Evolutionary conservation across 2,888 invertebrate genomes (phyloP), one percentile per base, ranked within the genome.

Genomic region (Tenthredo notha): DNA sequence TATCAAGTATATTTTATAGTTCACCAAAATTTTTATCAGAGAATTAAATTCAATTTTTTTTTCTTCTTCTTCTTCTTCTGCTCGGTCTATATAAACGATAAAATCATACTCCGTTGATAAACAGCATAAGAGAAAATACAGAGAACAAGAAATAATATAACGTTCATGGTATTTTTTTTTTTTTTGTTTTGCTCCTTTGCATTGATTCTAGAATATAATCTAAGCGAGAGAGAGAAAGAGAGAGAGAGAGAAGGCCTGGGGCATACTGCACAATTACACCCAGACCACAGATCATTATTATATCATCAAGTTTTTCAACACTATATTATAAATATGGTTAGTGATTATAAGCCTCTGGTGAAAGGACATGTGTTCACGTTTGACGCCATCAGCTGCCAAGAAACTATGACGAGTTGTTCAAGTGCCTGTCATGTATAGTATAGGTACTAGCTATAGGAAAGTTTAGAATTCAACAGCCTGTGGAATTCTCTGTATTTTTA

Each of bases 361-460:
- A 29, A 70, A 75, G 21, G 25, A 47, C 75, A 75, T 75, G 47
- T 75, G 75, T 75, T 47, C 25, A 10, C 25, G 47, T 75, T 47
- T 43, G 47, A 47, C 75, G 75, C 75, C 75, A 75, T 75, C 75
- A 75, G 40, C 25, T 75, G 47, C 75, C 15, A 75, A 47, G 47
- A 61, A 75, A 75, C 25, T 75, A 75, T 47, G 47, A 75, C 25
- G 40, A 75, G 47, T n/a, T n/a, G 15, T 75, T 75, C 75, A 25
- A 75, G 47, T 25, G 47, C n/a, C 37, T 25, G 47, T 75, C 47
- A 37, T 40, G 37, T 33, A 33, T 15, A n/a, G 54, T 54, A 50
- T 50, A 54, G 54, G 54, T n/a, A 50, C 9, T 33, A 33, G 0
- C 7, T n/a, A n/a, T 54, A 54, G 0, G 18, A 47, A n/a, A 54